phyloP scores from a whole-genome alignment of 2,113 vertebrate species.

The Brienomyrus brachyistius region DNA sequence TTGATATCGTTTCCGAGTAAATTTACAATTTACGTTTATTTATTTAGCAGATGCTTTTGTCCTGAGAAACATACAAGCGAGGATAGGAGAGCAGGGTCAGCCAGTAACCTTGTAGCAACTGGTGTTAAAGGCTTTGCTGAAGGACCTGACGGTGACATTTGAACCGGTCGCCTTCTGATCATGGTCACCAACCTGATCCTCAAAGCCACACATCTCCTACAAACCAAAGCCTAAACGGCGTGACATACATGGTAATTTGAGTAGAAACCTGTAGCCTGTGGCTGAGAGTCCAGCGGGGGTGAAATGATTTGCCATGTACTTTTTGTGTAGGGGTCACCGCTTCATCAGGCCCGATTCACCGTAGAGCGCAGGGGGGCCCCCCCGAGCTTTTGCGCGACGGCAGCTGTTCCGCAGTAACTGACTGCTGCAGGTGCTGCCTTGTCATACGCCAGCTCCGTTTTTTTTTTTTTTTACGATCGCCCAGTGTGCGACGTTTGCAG shows the following conservation, averaged over 20 bases:
- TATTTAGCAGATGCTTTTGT: neutral
- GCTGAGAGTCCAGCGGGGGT: neutral
- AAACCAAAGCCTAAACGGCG: neutral
- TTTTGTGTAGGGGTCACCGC: neutral
- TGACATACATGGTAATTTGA: neutral
- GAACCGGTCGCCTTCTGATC: neutral
- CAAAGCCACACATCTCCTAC: neutral
- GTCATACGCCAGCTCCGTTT: constrained; percentile 30
- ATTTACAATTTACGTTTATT: neutral
- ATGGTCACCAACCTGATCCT: neutral
- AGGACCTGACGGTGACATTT: neutral
- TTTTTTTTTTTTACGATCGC: constrained; percentile 41
- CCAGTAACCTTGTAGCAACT: neutral
- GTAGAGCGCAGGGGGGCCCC: neutral
- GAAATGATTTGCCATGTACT: neutral
- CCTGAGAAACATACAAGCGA: neutral
- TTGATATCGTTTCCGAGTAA: neutral
- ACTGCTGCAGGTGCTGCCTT: constrained; percentile 44
- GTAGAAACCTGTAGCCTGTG: neutral
- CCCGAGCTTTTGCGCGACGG: constrained; percentile 32
- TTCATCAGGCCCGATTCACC: neutral
- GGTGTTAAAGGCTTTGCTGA: neutral
- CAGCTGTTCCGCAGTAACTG: constrained; percentile 45
- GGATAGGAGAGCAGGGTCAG: neutral
- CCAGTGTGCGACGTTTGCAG: constrained; percentile 42